phyloP scores from a whole-genome alignment of 2,797 vertebrate species.

The Decapterus maruadsi region DNA sequence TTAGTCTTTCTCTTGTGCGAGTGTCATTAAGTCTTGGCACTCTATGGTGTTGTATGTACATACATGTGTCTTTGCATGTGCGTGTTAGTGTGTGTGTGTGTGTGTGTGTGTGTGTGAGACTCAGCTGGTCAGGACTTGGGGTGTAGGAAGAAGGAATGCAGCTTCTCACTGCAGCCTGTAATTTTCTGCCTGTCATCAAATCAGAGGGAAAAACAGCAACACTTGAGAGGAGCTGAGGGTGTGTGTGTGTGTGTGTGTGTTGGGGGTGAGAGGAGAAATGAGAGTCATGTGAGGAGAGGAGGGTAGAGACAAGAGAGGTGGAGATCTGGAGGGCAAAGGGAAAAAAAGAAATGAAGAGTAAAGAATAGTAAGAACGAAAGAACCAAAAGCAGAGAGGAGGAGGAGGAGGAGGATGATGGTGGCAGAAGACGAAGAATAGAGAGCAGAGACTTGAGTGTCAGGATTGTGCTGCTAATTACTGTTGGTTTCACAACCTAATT shows the following conservation, averaged over 20 bases:
- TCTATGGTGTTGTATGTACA: conserved; percentile 8
- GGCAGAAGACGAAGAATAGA: background rate
- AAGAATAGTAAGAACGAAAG: background rate
- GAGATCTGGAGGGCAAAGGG: background rate
- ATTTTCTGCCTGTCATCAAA: conserved; percentile 85
- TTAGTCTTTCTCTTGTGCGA: conserved; percentile 36
- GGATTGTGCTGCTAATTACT: background rate
- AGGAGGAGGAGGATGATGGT: background rate
- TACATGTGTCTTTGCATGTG: background rate
- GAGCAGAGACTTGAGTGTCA: too few relatives aligned
- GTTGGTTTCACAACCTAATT: conserved; percentile 12
- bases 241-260: conserved; percentile 23
- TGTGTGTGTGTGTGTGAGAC: conserved; percentile 44
- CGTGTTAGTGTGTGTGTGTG: conserved; percentile 8
- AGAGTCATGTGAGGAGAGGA: conserved; percentile 52
- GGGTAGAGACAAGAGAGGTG: conserved; percentile 2
- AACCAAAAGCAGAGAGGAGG: background rate
- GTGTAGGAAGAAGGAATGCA: conserved; percentile 79
- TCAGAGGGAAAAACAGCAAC: conserved; percentile 79
- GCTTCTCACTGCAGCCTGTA: conserved; percentile 78
- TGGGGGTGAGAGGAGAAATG: conserved; percentile 25
- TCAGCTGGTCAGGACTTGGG: conserved; percentile 71
- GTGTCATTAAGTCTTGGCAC: conserved; percentile 28
- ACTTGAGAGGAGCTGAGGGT: conserved; percentile 56
- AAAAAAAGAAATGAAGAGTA: background rate